These are phyloP conservation scores for Hydropsyche betteni DNA, from an alignment of 2,888 invertebrate genomes.

Conservation along the genomic window DNA sequence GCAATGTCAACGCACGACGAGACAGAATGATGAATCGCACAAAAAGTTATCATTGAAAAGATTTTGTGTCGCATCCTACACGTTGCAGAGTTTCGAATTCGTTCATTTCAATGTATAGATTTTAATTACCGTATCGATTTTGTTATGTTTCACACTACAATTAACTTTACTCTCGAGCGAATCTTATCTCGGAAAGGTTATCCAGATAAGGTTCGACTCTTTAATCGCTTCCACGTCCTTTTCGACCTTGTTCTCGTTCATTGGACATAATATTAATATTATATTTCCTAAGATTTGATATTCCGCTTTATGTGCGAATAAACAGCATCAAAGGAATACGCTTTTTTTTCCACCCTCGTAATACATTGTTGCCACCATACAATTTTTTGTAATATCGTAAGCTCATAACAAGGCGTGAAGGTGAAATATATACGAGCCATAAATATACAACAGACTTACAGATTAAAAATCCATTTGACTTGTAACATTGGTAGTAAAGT, in stretches of 20 bases:
- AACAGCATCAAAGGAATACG: too few relatives aligned
- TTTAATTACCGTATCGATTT: conserved; percentile 1
- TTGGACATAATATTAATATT: background rate
- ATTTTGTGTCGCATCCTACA: too few relatives aligned
- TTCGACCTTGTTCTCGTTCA: conserved; percentile 2
- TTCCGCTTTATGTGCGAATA: too few relatives aligned
- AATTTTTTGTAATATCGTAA: background rate
- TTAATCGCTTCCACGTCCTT: conserved; percentile 14
- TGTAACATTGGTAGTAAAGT: conserved; percentile 14
- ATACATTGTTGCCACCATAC: background rate
- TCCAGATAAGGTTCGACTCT: conserved; percentile 7
- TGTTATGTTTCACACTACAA: conserved; percentile 19
- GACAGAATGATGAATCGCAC: too few relatives aligned
- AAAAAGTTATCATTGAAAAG: too few relatives aligned
- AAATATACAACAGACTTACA: conserved; percentile 27
- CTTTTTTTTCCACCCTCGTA: background rate
- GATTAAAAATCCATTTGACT: conserved; percentile 37
- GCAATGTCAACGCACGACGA: conserved; percentile 10
- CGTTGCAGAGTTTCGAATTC: too few relatives aligned
- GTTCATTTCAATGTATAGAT: background rate
- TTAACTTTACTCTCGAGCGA: conserved; percentile 17
- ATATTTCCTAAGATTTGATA: background rate
- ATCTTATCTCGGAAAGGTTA: conserved; percentile 9
- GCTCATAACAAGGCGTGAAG: conserved; percentile 24
- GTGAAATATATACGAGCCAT: conserved; percentile 36